Evolutionary conservation across 2,888 invertebrate species (phyloP).

Genomic region (Pollenia amentaria): DNA sequence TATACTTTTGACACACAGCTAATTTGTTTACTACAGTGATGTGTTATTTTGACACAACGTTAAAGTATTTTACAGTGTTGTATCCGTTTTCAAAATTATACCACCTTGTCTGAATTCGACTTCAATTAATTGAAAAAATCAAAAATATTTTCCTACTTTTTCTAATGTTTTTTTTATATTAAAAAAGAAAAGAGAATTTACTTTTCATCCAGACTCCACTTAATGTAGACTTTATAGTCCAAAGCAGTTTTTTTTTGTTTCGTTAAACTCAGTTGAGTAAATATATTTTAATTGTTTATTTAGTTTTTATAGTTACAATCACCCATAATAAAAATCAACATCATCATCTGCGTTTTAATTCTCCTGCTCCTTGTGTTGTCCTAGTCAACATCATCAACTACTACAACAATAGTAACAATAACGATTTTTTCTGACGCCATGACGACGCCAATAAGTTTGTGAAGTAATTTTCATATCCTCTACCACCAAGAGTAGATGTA

Average conservation of each 20-base stretch:
- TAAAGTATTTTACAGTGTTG: too few species aligned
- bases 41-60: too few species aligned
- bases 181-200: background rate
- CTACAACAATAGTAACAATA: background rate
- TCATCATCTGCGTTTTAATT: constrained; percentile 12
- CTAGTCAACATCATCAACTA: constrained; percentile 9
- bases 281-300: constrained; percentile 69
- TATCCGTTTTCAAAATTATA: too few species aligned
- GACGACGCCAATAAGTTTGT: constrained; percentile 56
- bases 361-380: background rate
- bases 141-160: background rate
- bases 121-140: too few species aligned
- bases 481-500: too few species aligned
- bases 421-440: constrained; percentile 49
- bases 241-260: constrained; percentile 11
- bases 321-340: constrained; percentile 17
- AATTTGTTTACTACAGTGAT: too few species aligned
- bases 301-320: constrained; percentile 47
- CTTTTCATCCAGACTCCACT: background rate
- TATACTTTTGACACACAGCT: too few species aligned
- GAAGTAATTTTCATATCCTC: constrained; percentile 7
- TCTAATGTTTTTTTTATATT: too few species aligned
- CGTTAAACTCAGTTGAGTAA: constrained; percentile 48
- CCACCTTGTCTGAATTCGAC: too few species aligned
- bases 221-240: background rate